Evolutionary conservation across 2,888 invertebrate genomes (phyloP).

Genomic region (Zaprionus lineosus): DNA sequence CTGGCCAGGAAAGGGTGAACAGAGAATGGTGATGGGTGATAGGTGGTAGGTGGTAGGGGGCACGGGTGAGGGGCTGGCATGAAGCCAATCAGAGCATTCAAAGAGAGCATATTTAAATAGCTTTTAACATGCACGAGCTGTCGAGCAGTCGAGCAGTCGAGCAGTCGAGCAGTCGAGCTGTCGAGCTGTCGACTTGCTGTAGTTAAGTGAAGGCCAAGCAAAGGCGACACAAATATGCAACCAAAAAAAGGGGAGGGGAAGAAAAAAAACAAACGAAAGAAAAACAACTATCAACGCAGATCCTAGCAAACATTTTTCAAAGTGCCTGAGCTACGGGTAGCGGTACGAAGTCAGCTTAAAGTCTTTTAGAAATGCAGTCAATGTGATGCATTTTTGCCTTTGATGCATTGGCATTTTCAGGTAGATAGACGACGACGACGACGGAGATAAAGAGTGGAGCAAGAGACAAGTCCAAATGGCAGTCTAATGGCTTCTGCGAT

Average conservation of each 20-base stretch:
- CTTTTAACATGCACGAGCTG: slow-evolving; percentile 75
- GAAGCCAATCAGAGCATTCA: slow-evolving; percentile 76
- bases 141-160: slow-evolving; percentile 36
- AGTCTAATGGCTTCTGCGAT: slow-evolving; percentile 22
- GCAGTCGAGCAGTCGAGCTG: slow-evolving; percentile 13
- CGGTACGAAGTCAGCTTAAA: slow-evolving; percentile 42
- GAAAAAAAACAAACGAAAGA: background rate
- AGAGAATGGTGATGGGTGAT: too few species aligned
- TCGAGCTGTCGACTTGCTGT: slow-evolving; percentile 43
- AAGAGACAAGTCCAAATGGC: slow-evolving; percentile 17
- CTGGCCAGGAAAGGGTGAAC: slow-evolving; percentile 22
- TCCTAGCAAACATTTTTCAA: slow-evolving; percentile 52
- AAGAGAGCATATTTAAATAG: slow-evolving; percentile 78
- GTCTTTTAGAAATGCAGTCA: slow-evolving; percentile 69
- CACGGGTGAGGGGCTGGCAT: too few species aligned
- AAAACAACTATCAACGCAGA: slow-evolving; percentile 12
- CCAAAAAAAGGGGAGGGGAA: slow-evolving; percentile 42
- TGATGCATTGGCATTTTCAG: slow-evolving; percentile 46
- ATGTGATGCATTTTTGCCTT: slow-evolving; percentile 63
- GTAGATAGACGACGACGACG: background rate
- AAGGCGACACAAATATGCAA: slow-evolving; percentile 72
- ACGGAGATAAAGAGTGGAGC: background rate
- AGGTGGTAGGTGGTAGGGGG: too few species aligned
- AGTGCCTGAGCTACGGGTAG: slow-evolving; percentile 11
- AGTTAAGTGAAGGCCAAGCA: slow-evolving; percentile 73